A percentile compares a stretch with the other conserved stretches of the same genome.
phyloP scores from a whole-genome alignment of 2,797 vertebrate genomes.

The Dipus sagitta region DNA sequence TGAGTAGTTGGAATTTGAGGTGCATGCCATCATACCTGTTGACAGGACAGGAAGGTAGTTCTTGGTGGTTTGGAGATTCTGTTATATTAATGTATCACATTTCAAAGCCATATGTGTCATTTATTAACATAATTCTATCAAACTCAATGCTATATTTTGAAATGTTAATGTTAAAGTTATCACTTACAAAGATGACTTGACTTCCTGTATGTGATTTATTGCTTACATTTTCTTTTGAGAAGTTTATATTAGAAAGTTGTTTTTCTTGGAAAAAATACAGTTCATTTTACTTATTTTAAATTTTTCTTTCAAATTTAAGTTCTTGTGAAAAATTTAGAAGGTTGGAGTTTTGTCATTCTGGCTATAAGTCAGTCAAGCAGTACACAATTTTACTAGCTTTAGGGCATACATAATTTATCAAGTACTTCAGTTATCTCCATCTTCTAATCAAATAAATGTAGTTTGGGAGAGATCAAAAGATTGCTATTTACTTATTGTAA shows the following conservation, averaged over 20 bases:
- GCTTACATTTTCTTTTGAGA: conserved; percentile 46
- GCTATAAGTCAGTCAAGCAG: conserved; percentile 30
- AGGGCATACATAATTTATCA: conserved; percentile 2
- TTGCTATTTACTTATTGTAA: neutral
- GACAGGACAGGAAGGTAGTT: neutral
- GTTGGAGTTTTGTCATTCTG: conserved; percentile 35
- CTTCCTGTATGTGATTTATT: neutral
- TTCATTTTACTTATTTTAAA: conserved; percentile 67
- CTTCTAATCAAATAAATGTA: conserved; percentile 33
- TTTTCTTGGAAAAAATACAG: conserved; percentile 15
- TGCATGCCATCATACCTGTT: neutral
- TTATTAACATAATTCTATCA: conserved; percentile 40
- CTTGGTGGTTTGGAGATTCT: neutral
- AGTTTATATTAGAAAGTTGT: conserved; percentile 59
- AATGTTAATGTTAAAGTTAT: neutral
- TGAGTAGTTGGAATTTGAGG: neutral
- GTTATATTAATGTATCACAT: neutral
- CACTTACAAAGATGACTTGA: conserved; percentile 58
- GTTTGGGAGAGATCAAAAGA: conserved; percentile 49
- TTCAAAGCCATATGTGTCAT: conserved; percentile 49
- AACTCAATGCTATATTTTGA: neutral
- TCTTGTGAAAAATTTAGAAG: conserved; percentile 59
- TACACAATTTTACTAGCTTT: neutral
- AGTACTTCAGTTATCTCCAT: neutral
- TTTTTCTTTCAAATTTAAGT: conserved; percentile 57